Conservation (phyloP, 2,888 invertebrate genomes). For the Glaucopsyche alexis region DNA sequence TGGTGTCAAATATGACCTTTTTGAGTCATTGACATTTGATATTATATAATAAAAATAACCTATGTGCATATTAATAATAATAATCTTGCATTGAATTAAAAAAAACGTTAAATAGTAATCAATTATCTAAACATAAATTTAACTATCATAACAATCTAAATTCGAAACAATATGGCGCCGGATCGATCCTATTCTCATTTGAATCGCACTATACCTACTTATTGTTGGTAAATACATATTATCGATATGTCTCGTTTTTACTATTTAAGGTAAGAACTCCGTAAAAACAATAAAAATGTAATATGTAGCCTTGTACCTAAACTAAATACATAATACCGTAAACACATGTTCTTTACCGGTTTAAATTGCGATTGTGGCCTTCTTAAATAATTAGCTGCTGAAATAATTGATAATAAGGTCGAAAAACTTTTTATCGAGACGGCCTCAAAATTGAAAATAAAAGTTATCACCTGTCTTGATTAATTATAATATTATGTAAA, state of each 20-base stretch:
- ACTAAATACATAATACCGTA: background rate
- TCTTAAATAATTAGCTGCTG: background rate
- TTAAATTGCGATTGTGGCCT: background rate
- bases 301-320: background rate
- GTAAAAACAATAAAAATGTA: constrained; percentile 1
- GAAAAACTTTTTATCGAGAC: background rate
- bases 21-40: too few relatives aligned
- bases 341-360: constrained; percentile 1
- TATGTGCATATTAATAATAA: too few relatives aligned
- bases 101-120: too few relatives aligned
- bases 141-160: too few relatives aligned
- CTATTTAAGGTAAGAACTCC: background rate
- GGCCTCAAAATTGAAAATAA: background rate
- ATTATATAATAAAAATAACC: too few relatives aligned
- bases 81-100: too few relatives aligned
- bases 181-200: too few relatives aligned
- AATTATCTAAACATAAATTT: too few relatives aligned
- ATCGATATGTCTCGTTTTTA: background rate
- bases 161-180: too few relatives aligned
- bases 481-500: background rate
- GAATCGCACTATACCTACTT: too few relatives aligned
- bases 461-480: background rate
- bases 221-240: too few relatives aligned
- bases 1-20: too few relatives aligned
- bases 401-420: background rate